Percentiles rank a stretch among this genome's conserved stretches.
Conservation (phyloP, 2,113 vertebrate species). For the Corvus hawaiiensis region DNA sequence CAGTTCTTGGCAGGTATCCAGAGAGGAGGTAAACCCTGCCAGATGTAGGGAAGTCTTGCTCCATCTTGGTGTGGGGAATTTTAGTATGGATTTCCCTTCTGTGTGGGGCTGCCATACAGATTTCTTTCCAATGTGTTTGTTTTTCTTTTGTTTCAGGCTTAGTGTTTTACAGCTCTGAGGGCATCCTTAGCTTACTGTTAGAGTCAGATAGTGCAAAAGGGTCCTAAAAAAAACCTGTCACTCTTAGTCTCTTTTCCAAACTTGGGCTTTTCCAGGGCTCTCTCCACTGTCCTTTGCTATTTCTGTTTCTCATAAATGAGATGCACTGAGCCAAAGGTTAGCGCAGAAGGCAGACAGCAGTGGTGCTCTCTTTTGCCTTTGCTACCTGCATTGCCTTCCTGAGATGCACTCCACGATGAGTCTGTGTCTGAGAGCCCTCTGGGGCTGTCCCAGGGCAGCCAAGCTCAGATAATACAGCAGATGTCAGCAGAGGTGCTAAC, state of each 20-base stretch:
- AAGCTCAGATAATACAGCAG: neutral
- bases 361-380: neutral
- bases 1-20: neutral
- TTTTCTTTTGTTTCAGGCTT: neutral
- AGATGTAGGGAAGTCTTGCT: neutral
- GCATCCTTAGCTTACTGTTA: neutral
- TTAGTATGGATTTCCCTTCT: neutral
- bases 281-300: neutral
- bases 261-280: neutral
- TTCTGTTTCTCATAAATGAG: neutral
- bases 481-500: neutral
- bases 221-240: neutral
- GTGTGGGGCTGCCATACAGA: neutral
- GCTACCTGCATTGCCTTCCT: neutral
- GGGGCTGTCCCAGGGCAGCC: neutral
- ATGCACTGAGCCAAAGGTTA: neutral
- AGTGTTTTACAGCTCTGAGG: neutral
- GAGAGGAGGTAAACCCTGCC: neutral
- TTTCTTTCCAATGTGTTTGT: neutral
- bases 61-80: neutral
- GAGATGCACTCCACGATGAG: neutral
- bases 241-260: neutral
- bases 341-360: neutral
- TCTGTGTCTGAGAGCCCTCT: neutral
- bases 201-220: neutral